Evolutionary conservation across 2,797 vertebrate genomes (phyloP).

Genomic region (Mus minutoides): DNA sequence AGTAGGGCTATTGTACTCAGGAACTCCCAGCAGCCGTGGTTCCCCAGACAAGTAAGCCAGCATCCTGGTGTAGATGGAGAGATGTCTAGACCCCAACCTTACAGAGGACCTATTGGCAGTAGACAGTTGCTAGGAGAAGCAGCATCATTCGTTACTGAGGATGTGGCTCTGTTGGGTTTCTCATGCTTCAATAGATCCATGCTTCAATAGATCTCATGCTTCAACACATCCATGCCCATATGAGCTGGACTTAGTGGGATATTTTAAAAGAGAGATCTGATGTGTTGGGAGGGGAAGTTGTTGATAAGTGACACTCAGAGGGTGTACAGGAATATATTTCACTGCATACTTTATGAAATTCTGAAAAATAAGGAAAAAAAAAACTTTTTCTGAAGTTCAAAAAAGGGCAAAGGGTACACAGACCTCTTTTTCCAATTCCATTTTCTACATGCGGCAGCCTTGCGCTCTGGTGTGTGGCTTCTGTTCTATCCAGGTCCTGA

Average conservation of each 20-base stretch:
- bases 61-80: background rate
- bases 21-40: background rate
- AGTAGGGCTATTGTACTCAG: background rate
- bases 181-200: background rate
- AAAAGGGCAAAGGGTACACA: no score
- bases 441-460: accelerated
- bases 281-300: background rate
- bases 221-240: background rate
- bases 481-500: accelerated
- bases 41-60: no score
- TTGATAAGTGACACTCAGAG: background rate
- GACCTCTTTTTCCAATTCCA: accelerated
- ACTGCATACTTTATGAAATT: background rate
- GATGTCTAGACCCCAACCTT: background rate
- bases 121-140: background rate
- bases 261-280: background rate
- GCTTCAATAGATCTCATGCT: background rate
- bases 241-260: background rate
- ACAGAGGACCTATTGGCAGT: background rate
- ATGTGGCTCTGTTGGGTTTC: accelerated
- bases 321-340: background rate
- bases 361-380: background rate
- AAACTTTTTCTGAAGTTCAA: background rate
- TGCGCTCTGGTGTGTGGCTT: background rate
- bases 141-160: background rate